phyloP scores from a whole-genome alignment of 2,113 vertebrate genomes.

The Sorex araneus region DNA sequence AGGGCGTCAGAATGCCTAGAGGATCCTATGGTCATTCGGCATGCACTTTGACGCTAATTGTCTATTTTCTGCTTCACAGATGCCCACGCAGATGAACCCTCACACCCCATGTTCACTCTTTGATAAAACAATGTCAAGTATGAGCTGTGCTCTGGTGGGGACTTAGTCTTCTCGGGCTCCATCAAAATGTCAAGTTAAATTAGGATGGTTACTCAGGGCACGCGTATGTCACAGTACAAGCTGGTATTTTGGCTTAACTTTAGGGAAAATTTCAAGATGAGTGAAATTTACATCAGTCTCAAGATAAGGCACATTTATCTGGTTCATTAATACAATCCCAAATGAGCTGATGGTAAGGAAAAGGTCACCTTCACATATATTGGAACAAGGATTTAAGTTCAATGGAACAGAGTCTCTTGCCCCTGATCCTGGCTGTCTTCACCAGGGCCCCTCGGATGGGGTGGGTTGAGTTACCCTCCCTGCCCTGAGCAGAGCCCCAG shows the following conservation, averaged over 20 bases:
- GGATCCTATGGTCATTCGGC: not conserved
- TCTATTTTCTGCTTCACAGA: not conserved
- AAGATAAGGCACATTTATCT: not conserved
- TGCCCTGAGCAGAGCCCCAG: too few relatives aligned
- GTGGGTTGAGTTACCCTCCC: too few relatives aligned
- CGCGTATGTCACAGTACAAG: not conserved
- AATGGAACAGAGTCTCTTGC: too few relatives aligned
- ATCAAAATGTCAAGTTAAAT: slow-evolving; percentile 18
- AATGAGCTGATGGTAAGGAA: not conserved
- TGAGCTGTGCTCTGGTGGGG: not conserved
- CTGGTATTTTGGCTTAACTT: not conserved
- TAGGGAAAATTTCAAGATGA: not conserved
- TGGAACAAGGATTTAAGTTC: not conserved
- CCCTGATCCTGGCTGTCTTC: too few relatives aligned
- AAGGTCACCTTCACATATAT: not conserved
- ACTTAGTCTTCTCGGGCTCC: slow-evolving; percentile 18
- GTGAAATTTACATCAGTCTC: not conserved
- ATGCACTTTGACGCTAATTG: not conserved
- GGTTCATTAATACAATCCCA: not conserved
- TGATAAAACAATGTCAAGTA: not conserved
- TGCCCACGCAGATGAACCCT: not conserved
- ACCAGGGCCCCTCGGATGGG: too few relatives aligned
- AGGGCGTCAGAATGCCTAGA: not conserved
- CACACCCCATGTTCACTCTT: not conserved
- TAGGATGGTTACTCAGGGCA: not conserved